Percentiles rank a stretch among this genome's conserved stretches.
phyloP scores from a whole-genome alignment of 2,888 invertebrate genomes.

The Miltochrista miniata region DNA sequence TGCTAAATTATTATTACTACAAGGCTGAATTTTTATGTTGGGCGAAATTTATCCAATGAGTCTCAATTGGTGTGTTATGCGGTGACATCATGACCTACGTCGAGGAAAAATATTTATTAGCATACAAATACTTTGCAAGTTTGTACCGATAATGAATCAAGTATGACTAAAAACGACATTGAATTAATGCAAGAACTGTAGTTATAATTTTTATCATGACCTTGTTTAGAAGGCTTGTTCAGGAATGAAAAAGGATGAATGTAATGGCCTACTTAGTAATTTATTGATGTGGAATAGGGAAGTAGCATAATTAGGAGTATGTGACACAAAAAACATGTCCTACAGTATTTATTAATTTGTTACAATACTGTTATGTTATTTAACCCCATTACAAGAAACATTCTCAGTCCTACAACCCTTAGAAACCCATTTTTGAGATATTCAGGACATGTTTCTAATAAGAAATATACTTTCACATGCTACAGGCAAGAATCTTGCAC shows the following conservation, averaged over 20 bases:
- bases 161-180: conserved; percentile 15
- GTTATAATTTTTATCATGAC: background rate
- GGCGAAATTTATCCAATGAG: conserved; percentile 36
- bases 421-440: too few species aligned
- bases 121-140: conserved; percentile 21
- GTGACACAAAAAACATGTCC: too few species aligned
- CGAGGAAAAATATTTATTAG: conserved; percentile 26
- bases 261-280: background rate
- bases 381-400: too few species aligned
- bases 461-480: too few species aligned
- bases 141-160: conserved; percentile 11
- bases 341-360: too few species aligned
- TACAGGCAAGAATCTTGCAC: too few species aligned
- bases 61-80: conserved; percentile 41
- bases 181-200: conserved; percentile 1
- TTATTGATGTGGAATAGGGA: background rate
- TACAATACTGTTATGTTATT: too few species aligned
- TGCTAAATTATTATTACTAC: conserved; percentile 21
- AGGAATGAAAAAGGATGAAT: background rate
- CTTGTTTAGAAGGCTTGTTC: background rate
- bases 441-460: too few species aligned
- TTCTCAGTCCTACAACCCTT: too few species aligned
- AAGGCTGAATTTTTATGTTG: conserved; percentile 20
- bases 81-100: conserved; percentile 53
- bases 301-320: too few species aligned